Base-by-base conservation (phyloP, 1,140 invertebrate genomes). In the Sitodiplosis mosellana region DNA sequence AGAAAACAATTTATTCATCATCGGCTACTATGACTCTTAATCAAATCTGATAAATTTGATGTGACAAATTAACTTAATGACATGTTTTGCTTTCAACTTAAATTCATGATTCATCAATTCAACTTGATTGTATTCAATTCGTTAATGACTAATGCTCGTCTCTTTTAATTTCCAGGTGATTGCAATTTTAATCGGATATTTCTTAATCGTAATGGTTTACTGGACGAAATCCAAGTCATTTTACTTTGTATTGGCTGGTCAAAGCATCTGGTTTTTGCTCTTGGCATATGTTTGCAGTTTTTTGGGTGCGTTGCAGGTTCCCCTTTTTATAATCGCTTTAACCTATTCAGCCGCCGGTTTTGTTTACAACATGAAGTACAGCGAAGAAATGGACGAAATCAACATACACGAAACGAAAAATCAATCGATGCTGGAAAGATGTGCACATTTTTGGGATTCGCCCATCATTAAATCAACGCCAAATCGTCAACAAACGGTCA, bases 241-340 rank as follows among this genome's bases (percentile, higher is more conserved):
- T 1, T 56, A 64, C 36, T 78, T 77, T 52, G 65, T 69, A 36
- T 65, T 70, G 33, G 56, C 65, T 8, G 74, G 76, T 0, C 69
- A 70, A 48, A 59, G 60, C 0, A 59, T 77, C 33, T 79, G 76
- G 76, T 58, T 76, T 14, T 56, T 76, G 8, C 59, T 76, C 17
- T 71, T 72, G 42, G 63, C 72, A 34, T 75, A 70, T 55, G 17
- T 74, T 8, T 73, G 74, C 5, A 74, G 74, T 49, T 60, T 68
- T 45, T 57, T 75, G 18, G 71, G 70, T 8, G 61, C 65, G 11
- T 69, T 76, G 34, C 69, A 74, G 56, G 63, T 75, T 27, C 58
- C 69, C 11, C 57, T 70, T 2, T 78, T 79, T 52, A 56, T 70
- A 4, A 33, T 59, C 12, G 52, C 59, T 6, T 61, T 64, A 57